Conservation (phyloP, 2,113 vertebrate species). For the Cryptomyrus ogoouensis region DNA sequence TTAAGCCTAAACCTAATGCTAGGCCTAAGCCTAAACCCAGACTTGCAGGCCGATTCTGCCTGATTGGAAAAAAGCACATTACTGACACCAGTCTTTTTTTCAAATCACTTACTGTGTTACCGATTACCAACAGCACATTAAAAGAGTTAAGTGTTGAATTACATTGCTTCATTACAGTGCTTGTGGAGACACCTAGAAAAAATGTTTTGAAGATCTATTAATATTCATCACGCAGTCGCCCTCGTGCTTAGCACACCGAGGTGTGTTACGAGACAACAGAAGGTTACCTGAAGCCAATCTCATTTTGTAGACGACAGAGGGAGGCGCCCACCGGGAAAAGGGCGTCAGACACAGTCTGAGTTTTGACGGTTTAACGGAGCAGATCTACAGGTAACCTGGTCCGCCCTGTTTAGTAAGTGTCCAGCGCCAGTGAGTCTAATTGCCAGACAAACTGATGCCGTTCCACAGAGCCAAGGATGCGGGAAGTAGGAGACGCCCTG, state of each 20-base stretch:
- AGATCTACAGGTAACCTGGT: not conserved
- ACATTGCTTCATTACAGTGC: not conserved
- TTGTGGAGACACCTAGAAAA: not conserved
- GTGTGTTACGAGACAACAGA: not conserved
- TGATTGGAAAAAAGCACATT: not conserved
- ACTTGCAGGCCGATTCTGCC: not conserved
- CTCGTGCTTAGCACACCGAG: not conserved
- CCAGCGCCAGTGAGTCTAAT: not conserved
- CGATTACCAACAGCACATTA: not conserved
- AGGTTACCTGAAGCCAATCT: not conserved
- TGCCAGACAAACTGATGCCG: not conserved
- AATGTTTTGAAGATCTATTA: not conserved
- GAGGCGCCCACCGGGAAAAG: not conserved
- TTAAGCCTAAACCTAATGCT: not conserved
- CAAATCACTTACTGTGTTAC: not conserved
- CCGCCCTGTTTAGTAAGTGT: not conserved
- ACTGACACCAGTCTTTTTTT: not conserved
- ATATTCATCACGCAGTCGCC: not conserved
- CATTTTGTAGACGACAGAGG: not conserved
- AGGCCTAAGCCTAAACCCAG: not conserved
- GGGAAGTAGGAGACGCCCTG: not conserved
- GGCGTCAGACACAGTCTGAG: not conserved
- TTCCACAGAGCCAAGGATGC: not conserved
- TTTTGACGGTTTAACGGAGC: not conserved
- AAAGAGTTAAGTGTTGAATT: not conserved